Base-by-base conservation (phyloP, 2,113 vertebrate genomes). In the Electrona antarctica region DNA sequence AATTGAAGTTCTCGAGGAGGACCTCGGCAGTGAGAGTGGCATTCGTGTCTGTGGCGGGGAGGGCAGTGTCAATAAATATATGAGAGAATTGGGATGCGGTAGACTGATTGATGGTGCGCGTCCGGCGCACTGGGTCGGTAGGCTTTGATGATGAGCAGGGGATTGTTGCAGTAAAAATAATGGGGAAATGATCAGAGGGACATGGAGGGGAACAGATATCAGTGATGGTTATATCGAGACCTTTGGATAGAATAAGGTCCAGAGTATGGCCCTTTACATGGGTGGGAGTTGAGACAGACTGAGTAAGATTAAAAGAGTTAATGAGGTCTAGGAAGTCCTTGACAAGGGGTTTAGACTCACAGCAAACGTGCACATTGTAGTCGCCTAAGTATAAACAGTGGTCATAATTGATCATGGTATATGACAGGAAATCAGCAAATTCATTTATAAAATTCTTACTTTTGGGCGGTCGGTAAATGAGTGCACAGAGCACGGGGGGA, bases 351-450 rank as follows among this genome's bases (percentile, higher is more conserved):
- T 13, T 56, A 5, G 7, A 9, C n/a, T 56, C 54, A 56, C 47
- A 65, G 29, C 63, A 65, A 6, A 65, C 47, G 9, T 65, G 63
- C 5, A 49, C 10, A 65, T 56, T 65, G n/a, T n/a, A n/a, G n/a
- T n/a, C n/a, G n/a, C n/a, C n/a, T n/a, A n/a, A n/a, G n/a, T n/a
- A n/a, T n/a, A n/a, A n/a, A n/a, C n/a, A n/a, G n/a, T n/a, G n/a
- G n/a, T n/a, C n/a, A n/a, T n/a, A n/a, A n/a, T n/a, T n/a, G n/a
- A n/a, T n/a, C n/a, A n/a, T n/a, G n/a, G n/a, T n/a, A n/a, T n/a
- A n/a, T n/a, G n/a, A n/a, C n/a, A n/a, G n/a, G n/a, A n/a, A n/a
- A n/a, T n/a, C n/a, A n/a, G n/a, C n/a, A n/a, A n/a, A n/a, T n/a
- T n/a, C n/a, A n/a, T n/a, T n/a, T n/a, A n/a, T n/a, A n/a, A n/a